Base-by-base conservation (phyloP, 2,888 invertebrate genomes). In the Thereva nobilitata region DNA sequence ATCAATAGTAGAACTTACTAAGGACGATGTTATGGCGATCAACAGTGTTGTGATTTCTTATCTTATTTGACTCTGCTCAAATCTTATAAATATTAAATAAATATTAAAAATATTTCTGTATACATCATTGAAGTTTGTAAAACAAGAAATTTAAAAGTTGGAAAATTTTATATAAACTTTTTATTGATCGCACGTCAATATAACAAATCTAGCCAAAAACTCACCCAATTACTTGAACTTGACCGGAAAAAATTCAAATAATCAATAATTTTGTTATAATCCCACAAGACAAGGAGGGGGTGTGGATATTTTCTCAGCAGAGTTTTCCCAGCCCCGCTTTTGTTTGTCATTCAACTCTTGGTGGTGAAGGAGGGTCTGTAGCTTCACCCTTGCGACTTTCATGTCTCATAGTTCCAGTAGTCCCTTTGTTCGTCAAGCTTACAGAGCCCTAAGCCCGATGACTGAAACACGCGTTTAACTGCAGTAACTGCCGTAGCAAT, bases 381-480 rank as follows among this genome's bases (percentile, higher is more conserved):
- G 37, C 10, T 50, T 41, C 61, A 40, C 50, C 61, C 61, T 41
- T 12, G 50, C 23, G 23, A 23, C 1, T 23, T 23, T 23, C 23
- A 23, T 23, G 45, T 9, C 40, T 10, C 34, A 49, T 23, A 37
- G 45, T 59, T 38, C 37, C 37, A 59, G 57, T 47, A 47, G 23
- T 37, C 10, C 50, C 55, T 52, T 66, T 59, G 59, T 57, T 56
- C 64, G 55, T 53, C 67, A 64, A 64, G 59, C 57, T 67, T 64
- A 64, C 38, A 67, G 64, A 64, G 44, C 59, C 54, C 59, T 47
- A 56, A 44, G 56, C 56, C 63, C 41, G 52, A 56, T 49, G 57
- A 67, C 64, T 57, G 47, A 52, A 57, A 66, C 66, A 68, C 66
- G 68, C 68, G 66, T 66, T 66, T 41, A 63, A 38, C 44, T 59